Base-by-base conservation (phyloP, 2,113 vertebrate species). In the Cariama cristata region DNA sequence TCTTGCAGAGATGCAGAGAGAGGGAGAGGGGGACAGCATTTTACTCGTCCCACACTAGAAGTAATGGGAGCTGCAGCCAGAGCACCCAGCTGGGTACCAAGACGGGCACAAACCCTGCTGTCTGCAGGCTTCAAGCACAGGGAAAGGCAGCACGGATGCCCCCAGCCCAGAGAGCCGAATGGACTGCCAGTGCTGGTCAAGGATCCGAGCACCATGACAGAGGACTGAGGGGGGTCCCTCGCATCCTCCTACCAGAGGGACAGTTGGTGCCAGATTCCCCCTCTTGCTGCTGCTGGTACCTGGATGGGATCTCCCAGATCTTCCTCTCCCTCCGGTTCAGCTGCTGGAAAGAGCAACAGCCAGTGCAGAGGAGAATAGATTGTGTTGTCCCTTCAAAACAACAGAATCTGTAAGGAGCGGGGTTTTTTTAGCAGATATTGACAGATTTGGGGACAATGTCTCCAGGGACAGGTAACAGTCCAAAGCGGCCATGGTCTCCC, bases 1-100 rank as follows among this genome's bases (percentile, higher is more conserved):
- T 5, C 67, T 45, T n/a, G n/a, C n/a, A n/a, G n/a, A n/a, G n/a
- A 72, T 0, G 0, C 9, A 81, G 27, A 33, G 23, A 58, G 11
- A 58, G 30, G 42, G 33, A 0, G 33, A 68, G 3, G 18, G 50
- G 55, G 15, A 89, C 8, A 42, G 30, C 14, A 27, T 62, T 55
- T 30, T 14, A 67, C 14, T 52, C 2, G 0, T 33, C 71, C 60
- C 44, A 28, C 23, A 13, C 50, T 1, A 26, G 63, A 47, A 63
- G 52, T 5, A 33, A 33, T 8, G 13, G 59, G 58, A 71, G 75
- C 49, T 42, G 67, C 58, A n/a, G 44, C 17, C 79, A 23, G 19
- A 40, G 21, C 5, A 2, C 45, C 60, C 79, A 28, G 45, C 18
- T 38, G 42, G 56, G 40, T 9, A 60, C 62, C 67, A 14, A 20